Evolutionary conservation across 1,140 invertebrate species (phyloP).

Genomic region (Drosophila prosaltans): DNA sequence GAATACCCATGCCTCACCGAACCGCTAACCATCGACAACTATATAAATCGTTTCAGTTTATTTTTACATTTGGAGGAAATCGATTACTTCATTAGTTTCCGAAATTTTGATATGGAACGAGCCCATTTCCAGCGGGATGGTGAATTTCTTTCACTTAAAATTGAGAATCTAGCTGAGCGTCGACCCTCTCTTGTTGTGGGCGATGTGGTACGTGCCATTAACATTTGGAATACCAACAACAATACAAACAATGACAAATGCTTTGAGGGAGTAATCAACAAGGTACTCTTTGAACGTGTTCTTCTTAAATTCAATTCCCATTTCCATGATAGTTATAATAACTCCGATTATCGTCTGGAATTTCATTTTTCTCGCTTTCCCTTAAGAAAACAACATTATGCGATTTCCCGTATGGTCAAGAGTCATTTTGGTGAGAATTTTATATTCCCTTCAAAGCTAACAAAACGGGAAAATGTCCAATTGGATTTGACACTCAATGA

Average conservation of each 20-base stretch:
- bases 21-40: slow-evolving; percentile 85
- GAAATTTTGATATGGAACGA: slow-evolving; percentile 88
- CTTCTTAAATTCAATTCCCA: slow-evolving; percentile 89
- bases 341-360: slow-evolving; percentile 87
- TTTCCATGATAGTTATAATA: slow-evolving; percentile 89
- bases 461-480: slow-evolving; percentile 70
- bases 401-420: slow-evolving; percentile 85
- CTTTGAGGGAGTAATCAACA: slow-evolving; percentile 92
- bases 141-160: slow-evolving; percentile 89
- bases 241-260: slow-evolving; percentile 12
- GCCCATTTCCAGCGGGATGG: slow-evolving; percentile 86
- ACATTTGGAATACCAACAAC: slow-evolving; percentile 75
- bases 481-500: slow-evolving; percentile 71
- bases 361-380: slow-evolving; percentile 86
- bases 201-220: slow-evolving; percentile 88
- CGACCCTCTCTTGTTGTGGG: slow-evolving; percentile 92
- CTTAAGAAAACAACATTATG: slow-evolving; percentile 87
- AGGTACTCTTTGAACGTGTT: slow-evolving; percentile 87
- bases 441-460: slow-evolving; percentile 86
- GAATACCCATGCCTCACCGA: slow-evolving; percentile 84
- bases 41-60: slow-evolving; percentile 87
- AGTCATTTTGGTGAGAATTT: slow-evolving; percentile 84
- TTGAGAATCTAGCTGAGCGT: slow-evolving; percentile 92
- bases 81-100: slow-evolving; percentile 86
- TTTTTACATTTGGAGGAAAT: slow-evolving; percentile 93